Base-by-base conservation (phyloP, 1,140 invertebrate genomes). In the Dendroctonus valens region DNA sequence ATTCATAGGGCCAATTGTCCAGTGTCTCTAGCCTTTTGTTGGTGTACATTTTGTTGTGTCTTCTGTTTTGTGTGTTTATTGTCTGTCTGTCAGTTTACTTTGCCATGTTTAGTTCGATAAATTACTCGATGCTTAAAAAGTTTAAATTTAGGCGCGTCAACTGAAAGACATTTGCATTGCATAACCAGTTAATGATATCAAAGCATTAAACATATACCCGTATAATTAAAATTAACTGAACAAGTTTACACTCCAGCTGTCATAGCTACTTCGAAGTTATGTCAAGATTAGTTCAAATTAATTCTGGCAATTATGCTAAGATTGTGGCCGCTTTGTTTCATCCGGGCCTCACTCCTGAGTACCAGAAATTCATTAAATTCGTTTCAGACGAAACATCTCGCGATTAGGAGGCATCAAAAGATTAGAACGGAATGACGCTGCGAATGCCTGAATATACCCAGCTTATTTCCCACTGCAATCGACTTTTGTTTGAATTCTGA, bases 251-350 rank as follows among this genome's bases (percentile, higher is more conserved):
- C 42, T 12, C 42, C 42, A 12, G 8, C 37, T 58, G 55, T 6
- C 55, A n/a, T n/a, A 15, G 40, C 11, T 41, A 3, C 12, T 51
- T 46, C 58, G 14, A 59, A 59, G 12, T 49, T 49, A 14, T 37
- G 7, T 59, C 58, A 59, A 59, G 58, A 59, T 59, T 59, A 59
- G 58, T 59, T 49, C 46, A 49, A 59, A 59, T 59, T 59, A 59
- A 59, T 59, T 59, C 39, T 38, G 58, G 58, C 44, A 59, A 59
- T 59, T 59, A 59, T 59, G 14, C 46, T 49, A 59, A 59, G 12
- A 59, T 59, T 59, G 49, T n/a, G 58, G 8, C 42, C 12, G 58
- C 40, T 38, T 59, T 59, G 58, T 59, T 44, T 59, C 46, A 38
- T 49, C 58, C 58, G 15, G 52, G 7, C 15, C 7, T 53, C 7